phyloP scores from a whole-genome alignment of 92 coral and sea anemone species.

The Zoanthus sociatus region DNA sequence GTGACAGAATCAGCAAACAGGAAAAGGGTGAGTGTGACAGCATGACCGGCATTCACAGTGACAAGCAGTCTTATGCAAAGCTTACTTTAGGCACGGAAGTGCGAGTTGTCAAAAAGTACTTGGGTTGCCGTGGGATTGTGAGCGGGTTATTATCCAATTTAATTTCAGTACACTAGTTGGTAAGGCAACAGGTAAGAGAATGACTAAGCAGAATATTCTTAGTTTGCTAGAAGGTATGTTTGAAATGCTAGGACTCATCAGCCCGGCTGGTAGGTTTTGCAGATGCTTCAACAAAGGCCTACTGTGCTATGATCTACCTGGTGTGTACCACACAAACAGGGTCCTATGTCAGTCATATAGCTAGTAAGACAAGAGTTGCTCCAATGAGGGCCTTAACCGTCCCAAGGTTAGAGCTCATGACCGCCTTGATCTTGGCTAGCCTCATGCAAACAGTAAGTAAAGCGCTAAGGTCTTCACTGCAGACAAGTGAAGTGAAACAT shows the following conservation, averaged over 20 bases:
- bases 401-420: background rate
- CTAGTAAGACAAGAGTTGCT: background rate
- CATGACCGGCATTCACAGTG: too few species aligned
- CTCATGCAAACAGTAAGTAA: constrained; percentile 12
- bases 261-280: constrained; percentile 44
- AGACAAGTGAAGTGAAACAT: constrained; percentile 11
- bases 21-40: background rate
- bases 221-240: constrained; percentile 10
- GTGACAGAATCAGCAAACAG: constrained; percentile 11
- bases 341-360: constrained; percentile 21
- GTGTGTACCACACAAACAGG: constrained; percentile 28
- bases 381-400: too few species aligned
- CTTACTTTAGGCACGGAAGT: too few species aligned
- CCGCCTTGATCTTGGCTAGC: constrained; percentile 45
- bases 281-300: constrained; percentile 26
- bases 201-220: constrained; percentile 35
- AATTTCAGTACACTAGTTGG: background rate
- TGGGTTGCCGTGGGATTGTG: constrained; percentile 52
- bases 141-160: constrained; percentile 22
- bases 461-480: background rate
- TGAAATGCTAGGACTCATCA: constrained; percentile 55
- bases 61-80: too few species aligned
- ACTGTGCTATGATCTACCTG: background rate
- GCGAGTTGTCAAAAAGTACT: too few species aligned
- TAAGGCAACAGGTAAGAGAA: constrained; percentile 12